These are phyloP conservation scores for Enteromius treurensis DNA, from an alignment of 2,797 vertebrate species.

Conservation along the genomic window DNA sequence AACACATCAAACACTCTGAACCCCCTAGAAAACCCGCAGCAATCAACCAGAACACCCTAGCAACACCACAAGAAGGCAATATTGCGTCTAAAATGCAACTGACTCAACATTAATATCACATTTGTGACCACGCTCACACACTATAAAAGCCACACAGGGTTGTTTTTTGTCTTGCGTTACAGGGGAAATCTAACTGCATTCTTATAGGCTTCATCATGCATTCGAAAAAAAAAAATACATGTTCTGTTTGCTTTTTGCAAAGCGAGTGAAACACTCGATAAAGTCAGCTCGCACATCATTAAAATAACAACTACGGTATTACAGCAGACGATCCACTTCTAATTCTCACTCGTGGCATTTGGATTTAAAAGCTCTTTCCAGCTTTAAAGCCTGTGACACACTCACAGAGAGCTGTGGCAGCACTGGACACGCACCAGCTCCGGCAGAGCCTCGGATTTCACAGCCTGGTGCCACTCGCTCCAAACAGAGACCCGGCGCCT, in stretches of 20 bases:
- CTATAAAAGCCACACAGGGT: neutral
- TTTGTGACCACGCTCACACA: neutral
- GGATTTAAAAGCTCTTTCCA: neutral
- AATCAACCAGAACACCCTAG: neutral
- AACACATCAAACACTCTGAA: neutral
- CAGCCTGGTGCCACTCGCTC: conserved; percentile 63
- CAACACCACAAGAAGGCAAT: neutral
- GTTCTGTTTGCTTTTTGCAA: neutral
- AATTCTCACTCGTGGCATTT: neutral
- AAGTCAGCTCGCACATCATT: neutral
- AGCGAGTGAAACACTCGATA: neutral
- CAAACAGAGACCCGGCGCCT: conserved; percentile 56
- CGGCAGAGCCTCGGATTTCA: conserved; percentile 66
- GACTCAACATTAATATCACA: neutral
- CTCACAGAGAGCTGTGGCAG: conserved; percentile 51
- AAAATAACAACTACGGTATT: neutral
- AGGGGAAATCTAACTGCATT: neutral
- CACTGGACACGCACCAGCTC: conserved; percentile 50
- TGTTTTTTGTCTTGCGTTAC: neutral
- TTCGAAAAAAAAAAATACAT: neutral
- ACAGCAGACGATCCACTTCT: neutral
- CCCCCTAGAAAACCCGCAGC: neutral
- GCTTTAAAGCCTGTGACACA: conserved; percentile 30
- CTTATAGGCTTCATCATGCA: neutral
- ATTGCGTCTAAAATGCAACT: neutral